Conservation (phyloP, 2,888 invertebrate genomes). For the Micropterix aruncella region DNA sequence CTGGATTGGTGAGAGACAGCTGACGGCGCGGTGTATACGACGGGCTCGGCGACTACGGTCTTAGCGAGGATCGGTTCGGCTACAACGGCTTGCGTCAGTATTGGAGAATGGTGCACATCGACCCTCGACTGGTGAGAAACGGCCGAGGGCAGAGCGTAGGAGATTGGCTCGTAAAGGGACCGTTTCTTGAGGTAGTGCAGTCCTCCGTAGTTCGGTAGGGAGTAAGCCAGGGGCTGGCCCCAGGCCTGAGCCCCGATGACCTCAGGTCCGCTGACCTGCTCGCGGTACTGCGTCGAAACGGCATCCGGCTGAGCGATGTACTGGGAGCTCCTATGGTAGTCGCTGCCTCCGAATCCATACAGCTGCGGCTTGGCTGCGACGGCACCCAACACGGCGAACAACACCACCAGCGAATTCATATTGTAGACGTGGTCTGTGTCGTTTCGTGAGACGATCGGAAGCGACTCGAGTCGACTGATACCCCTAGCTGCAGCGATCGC, state of each 20-base stretch:
- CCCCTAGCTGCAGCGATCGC: conserved; percentile 14
- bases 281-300: background rate
- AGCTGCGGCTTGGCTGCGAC: conserved; percentile 16
- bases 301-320: background rate
- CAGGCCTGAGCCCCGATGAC: background rate
- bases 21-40: conserved; percentile 5
- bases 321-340: background rate
- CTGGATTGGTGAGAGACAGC: conserved; percentile 3
- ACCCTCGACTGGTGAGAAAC: conserved; percentile 33
- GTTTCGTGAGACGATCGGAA: conserved; percentile 20
- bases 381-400: conserved; percentile 21
- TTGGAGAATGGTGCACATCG: conserved; percentile 23
- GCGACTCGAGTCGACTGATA: conserved; percentile 21
- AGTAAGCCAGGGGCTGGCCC: background rate
- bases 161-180: conserved; percentile 15
- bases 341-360: background rate
- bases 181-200: conserved; percentile 16
- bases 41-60: conserved; percentile 7
- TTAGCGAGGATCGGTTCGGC: conserved; percentile 19
- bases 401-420: conserved; percentile 33
- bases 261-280: background rate
- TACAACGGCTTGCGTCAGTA: conserved; percentile 21
- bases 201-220: conserved; percentile 15
- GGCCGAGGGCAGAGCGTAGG: conserved; percentile 25
- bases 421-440: conserved; percentile 27